Evolutionary conservation across 23 tunicate species (phyloP).

Genomic region (Diplosoma virens): DNA sequence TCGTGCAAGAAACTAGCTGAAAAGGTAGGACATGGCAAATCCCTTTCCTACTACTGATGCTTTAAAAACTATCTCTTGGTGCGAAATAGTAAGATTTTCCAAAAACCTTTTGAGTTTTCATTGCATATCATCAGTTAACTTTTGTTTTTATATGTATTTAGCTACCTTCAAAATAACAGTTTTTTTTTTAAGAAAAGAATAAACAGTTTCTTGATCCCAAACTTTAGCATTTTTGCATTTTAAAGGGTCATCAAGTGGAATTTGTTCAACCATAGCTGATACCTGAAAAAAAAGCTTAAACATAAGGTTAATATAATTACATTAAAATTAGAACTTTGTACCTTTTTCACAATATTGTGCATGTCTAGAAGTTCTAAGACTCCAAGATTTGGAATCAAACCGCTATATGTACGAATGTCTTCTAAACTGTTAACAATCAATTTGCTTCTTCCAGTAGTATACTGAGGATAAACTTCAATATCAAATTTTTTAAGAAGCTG

Average conservation of each 20-base stretch:
- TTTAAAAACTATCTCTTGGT: too few relatives aligned
- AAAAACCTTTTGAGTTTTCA: too few relatives aligned
- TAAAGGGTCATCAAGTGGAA: constrained; percentile 13
- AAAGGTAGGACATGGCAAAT: too few relatives aligned
- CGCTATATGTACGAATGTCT: constrained; percentile 41
- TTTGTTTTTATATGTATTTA: too few relatives aligned
- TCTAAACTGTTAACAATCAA: constrained; percentile 13
- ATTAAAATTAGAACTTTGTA: not conserved
- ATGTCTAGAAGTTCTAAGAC: constrained; percentile 19
- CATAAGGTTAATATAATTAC: too few relatives aligned
- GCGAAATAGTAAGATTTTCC: too few relatives aligned
- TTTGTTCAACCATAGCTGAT: constrained; percentile 12
- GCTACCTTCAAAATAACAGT: too few relatives aligned
- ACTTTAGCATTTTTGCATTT: constrained; percentile 16
- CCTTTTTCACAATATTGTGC: not conserved
- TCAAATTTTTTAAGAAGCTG: constrained; percentile 56
- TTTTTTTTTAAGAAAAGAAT: too few relatives aligned
- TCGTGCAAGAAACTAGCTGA: too few relatives aligned
- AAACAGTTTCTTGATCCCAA: constrained; percentile 72
- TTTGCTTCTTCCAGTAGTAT: constrained; percentile 36
- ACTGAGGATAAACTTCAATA: constrained; percentile 54
- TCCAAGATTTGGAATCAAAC: constrained; percentile 54
- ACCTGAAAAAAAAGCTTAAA: not conserved
- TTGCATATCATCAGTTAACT: too few relatives aligned
- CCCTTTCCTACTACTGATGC: too few relatives aligned